Base-by-base conservation (phyloP, 2,797 vertebrate genomes). In the Chelmon rostratus region DNA sequence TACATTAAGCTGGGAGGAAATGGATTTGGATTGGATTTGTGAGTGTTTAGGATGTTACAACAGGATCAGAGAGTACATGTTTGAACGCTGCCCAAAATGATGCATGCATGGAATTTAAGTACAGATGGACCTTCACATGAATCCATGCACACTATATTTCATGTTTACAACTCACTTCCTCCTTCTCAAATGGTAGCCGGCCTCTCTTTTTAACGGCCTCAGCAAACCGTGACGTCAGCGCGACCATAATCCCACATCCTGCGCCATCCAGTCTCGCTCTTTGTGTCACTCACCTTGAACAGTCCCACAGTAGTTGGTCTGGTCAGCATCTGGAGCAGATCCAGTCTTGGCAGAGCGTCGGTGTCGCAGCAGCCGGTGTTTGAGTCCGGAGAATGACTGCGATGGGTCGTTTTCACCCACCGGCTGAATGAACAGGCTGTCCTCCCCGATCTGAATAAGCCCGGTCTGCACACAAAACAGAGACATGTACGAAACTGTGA, bases 361-460 rank as follows among this genome's bases (percentile, higher is more conserved):
- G 16, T 87, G 92, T 67, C 96, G 93, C 86, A 84, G 64, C 52
- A 98, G 72, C 61, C 93, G 86, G 85, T 99, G 98, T 40, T 97
- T 93, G 21, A 83, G 93, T 49, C 96, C 95, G 0, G 94, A 95
- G 82, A 97, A 97, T 0, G 95, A 95, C 31, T 86, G 87, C 38
- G 75, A 70, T 4, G 81, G 70, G 9, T 90, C 85, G 0, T 91
- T 93, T n/a, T 78, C 75, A 49, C 91, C 95, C 87, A 97, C 84
- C 0, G 98, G 98, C 73, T 97, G 92, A 71, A 99, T 96, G 44
- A 98, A 94, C 84, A 99, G 87, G 63, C 94, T 95, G 71, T 98
- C 96, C 64, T 95, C 93, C 72, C 95, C 96, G 0, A 96, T 90
- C 62, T 97, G 96, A 86, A 99, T 95, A 49, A 97, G 93, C 12